Base-by-base conservation (phyloP, 2,888 invertebrate genomes). In the Girardia tigrina region DNA sequence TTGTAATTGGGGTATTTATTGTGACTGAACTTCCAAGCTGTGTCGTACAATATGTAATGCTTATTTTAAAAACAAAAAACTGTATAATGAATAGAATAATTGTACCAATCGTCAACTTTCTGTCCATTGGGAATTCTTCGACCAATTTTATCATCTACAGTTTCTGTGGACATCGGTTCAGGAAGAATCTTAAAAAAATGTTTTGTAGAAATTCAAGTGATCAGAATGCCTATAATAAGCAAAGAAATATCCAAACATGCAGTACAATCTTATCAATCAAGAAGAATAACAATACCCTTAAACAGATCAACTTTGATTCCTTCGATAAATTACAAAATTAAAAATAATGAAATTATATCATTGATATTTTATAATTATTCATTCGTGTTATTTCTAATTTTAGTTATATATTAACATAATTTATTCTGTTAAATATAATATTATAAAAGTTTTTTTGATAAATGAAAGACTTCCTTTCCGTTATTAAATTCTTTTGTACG, bases 61-160 rank as follows among this genome's bases (percentile, higher is more conserved):
- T 72, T 42, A 14, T 23, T 12, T 29, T 16, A 20, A 75, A 42
- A 6, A 23, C 26, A 14, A 75, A 75, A 26, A 29, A 27, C 26
- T 72, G 71, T 29, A 20, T 26, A 14, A 26, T 75, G 28, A 29
- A 42, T 6, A 27, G 29, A 29, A 28, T 36, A 16, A 12, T 75
- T 12, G 20, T 75, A 28, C 29, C 74, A 16, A 28, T 80, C 27
- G 91, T 91, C 82, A 94, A 94, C 85, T 87, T 94, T 72, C 87
- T 94, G 78, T 92, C 94, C 76, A 93, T 92, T 78, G 89, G 94
- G 83, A 94, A 94, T 86, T 92, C 92, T 81, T 92, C 93, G 82
- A 91, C 93, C 79, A 94, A 94, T 85, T 94, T 94, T 84, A 89
- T 94, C 79, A 93, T 94, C 81, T 94, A 94, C 86, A 92, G 93